Evolutionary conservation across 1,140 invertebrate species (phyloP).

Genomic region (Chironomus striatipennis): DNA sequence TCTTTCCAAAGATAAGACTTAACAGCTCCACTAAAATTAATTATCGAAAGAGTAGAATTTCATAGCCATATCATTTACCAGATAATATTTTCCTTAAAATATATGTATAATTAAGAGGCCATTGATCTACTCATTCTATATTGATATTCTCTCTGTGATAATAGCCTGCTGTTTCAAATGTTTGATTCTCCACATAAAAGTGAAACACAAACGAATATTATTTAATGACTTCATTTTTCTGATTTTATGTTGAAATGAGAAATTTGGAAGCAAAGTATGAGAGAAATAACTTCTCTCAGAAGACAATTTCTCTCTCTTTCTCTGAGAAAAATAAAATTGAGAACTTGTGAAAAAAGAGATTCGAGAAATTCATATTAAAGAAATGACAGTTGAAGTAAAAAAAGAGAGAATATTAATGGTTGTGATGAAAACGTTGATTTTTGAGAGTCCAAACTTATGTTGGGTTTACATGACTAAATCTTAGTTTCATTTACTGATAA

Average conservation of each 20-base stretch:
- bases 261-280: no score
- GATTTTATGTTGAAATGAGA: not conserved
- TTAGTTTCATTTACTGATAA: no score
- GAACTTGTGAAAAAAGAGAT: no score
- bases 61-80: not conserved
- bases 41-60: constrained; percentile 2
- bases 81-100: not conserved
- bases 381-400: no score
- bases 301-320: no score
- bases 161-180: constrained; percentile 12
- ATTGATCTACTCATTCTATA: not conserved
- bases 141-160: not conserved
- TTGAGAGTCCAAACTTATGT: not conserved
- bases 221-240: constrained; percentile 14
- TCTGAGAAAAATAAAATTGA: no score
- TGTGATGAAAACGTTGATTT: not conserved
- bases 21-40: not conserved
- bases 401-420: no score
- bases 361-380: no score
- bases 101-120: constrained; percentile 1
- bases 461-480: not conserved
- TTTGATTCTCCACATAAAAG: not conserved
- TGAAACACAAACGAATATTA: not conserved
- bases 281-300: no score
- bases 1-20: no score